A percentile compares a stretch with the other conserved stretches of the same genome.
Conservation (phyloP, 2,113 vertebrate genomes). For the Rana temporaria region DNA sequence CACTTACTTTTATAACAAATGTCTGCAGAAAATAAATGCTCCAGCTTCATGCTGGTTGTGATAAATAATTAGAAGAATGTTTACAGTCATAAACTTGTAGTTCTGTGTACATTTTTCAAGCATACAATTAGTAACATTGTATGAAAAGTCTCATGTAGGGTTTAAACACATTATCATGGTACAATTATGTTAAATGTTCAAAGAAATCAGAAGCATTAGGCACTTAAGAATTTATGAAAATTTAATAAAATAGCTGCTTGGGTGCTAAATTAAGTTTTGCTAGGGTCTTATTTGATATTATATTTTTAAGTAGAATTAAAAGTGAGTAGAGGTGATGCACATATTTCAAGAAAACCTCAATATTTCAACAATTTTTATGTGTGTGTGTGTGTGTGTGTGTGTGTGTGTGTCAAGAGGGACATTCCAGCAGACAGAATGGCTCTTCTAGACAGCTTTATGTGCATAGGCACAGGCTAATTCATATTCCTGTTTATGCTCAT, state of each 20-base stretch:
- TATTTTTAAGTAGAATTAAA: too few species aligned
- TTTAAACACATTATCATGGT: constrained; percentile 23
- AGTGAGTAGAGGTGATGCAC: too few species aligned
- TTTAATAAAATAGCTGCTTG: background rate
- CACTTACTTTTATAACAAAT: constrained; percentile 43
- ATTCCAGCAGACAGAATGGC: too few species aligned
- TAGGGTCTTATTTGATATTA: too few species aligned
- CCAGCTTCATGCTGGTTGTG: constrained; percentile 32
- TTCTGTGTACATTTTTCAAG: constrained; percentile 7
- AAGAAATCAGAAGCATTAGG: background rate
- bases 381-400: too few species aligned
- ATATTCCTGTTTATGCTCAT: too few species aligned
- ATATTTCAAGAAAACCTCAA: too few species aligned
- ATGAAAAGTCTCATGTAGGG: constrained; percentile 1
- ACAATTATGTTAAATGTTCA: constrained; percentile 2
- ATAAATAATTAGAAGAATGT: constrained; percentile 49
- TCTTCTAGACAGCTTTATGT: too few species aligned
- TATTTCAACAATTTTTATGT: too few species aligned
- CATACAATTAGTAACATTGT: constrained; percentile 1
- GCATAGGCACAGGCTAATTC: too few species aligned
- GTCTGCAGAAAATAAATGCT: constrained; percentile 51
- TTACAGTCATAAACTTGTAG: constrained; percentile 38
- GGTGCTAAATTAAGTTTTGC: too few species aligned
- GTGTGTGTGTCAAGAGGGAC: too few species aligned
- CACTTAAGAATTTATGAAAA: background rate